Percentiles rank a stretch among this genome's conserved stretches.
phyloP scores from a whole-genome alignment of 1,140 invertebrate species.

The Cydia strobilella region DNA sequence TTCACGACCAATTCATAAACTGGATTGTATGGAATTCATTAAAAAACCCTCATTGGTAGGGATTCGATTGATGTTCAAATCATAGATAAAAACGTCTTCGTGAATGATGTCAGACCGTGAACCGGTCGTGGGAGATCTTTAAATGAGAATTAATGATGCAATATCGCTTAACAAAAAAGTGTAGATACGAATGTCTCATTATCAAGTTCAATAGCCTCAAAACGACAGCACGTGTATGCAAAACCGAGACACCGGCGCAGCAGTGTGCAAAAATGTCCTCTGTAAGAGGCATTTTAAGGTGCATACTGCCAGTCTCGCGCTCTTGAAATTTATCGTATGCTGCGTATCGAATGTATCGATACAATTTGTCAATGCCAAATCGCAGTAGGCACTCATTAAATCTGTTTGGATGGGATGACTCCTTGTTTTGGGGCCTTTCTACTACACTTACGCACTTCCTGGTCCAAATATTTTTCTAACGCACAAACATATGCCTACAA shows the following conservation, averaged over 20 bases:
- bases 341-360: conserved; percentile 70
- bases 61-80: conserved; percentile 16
- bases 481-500: background rate
- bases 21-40: conserved; percentile 64
- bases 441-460: conserved; percentile 13
- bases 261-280: conserved; percentile 68
- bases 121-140: conserved; percentile 45
- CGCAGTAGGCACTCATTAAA: conserved; percentile 30
- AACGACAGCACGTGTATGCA: conserved; percentile 77
- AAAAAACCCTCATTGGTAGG: conserved; percentile 37
- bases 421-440: conserved; percentile 13
- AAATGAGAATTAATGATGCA: conserved; percentile 69
- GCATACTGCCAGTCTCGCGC: conserved; percentile 52
- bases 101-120: conserved; percentile 29
- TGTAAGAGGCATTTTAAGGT: conserved; percentile 64
- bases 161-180: conserved; percentile 62
- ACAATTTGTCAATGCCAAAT: conserved; percentile 71
- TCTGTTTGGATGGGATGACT: conserved; percentile 17
- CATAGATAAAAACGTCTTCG: conserved; percentile 8
- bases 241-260: conserved; percentile 57
- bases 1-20: conserved; percentile 65
- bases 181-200: conserved; percentile 73
- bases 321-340: conserved; percentile 68
- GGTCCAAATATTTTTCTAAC: background rate
- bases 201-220: conserved; percentile 79